Conservation (phyloP, 2,797 vertebrate species). For the Crocodylus rhombifer region DNA sequence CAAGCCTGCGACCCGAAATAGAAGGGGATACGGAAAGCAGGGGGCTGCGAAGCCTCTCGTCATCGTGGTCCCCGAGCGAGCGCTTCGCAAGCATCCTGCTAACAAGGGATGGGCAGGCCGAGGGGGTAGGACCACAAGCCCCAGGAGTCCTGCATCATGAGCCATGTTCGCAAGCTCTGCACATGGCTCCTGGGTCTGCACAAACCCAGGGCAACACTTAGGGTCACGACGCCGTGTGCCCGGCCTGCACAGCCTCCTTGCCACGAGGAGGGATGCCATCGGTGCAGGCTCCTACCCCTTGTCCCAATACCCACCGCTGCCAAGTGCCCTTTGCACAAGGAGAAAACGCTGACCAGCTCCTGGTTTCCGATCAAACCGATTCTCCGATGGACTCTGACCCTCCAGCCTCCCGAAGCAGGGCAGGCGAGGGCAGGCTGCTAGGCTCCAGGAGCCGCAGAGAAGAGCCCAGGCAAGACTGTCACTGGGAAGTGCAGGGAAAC, state of each 20-base stretch:
- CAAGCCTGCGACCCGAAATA: not conserved
- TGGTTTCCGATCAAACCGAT: not conserved
- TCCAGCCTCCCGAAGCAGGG: not conserved
- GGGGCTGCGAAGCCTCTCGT: constrained; percentile 27
- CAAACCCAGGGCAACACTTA: not conserved
- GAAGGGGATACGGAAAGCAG: not conserved
- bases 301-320: not conserved
- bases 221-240: not conserved
- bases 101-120: not conserved
- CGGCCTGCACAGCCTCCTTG: not conserved
- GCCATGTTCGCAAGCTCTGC: not conserved
- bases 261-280: not conserved
- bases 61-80: too few species aligned
- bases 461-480: not conserved
- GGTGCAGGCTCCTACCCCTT: not conserved
- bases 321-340: not conserved
- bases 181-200: not conserved
- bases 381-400: not conserved
- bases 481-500: not conserved
- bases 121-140: not conserved
- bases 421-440: not conserved
- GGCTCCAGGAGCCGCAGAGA: not conserved
- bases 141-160: not conserved
- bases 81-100: too few species aligned
- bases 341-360: not conserved